These are phyloP conservation scores for Sternarchorhynchus goeldii DNA, from an alignment of 2,797 vertebrate species.

Conservation along the genomic window DNA sequence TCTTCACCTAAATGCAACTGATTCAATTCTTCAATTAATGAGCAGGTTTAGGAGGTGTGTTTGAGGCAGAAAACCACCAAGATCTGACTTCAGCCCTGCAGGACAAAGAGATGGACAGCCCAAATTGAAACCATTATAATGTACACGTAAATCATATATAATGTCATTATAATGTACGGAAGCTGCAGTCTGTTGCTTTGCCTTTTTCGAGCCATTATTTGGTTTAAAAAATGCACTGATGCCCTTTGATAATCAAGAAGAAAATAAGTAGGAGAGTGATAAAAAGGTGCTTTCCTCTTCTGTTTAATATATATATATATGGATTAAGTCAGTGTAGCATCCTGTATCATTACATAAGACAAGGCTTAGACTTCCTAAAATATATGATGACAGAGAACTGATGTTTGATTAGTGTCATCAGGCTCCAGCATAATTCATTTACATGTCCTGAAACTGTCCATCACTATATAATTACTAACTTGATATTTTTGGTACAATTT, in stretches of 20 bases:
- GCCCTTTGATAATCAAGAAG: too few relatives aligned
- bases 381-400: background rate
- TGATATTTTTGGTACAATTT: background rate
- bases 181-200: background rate
- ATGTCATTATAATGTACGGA: background rate
- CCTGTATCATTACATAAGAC: background rate
- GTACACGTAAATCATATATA: too few relatives aligned
- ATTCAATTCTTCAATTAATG: too few relatives aligned
- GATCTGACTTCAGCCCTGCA: too few relatives aligned
- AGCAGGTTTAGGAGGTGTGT: too few relatives aligned
- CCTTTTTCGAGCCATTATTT: background rate
- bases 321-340: background rate
- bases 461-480: conserved; percentile 1
- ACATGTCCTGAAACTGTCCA: conserved; percentile 1
- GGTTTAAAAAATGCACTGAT: background rate
- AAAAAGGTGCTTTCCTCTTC: background rate
- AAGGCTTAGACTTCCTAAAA: background rate
- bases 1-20: too few relatives aligned
- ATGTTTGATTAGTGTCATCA: conserved; percentile 2
- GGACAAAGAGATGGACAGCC: too few relatives aligned
- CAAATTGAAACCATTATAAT: too few relatives aligned
- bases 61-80: too few relatives aligned
- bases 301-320: background rate
- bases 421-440: background rate
- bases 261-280: too few relatives aligned